Evolutionary conservation across 2,888 invertebrate species (phyloP).

Genomic region (Nasonia oneida): DNA sequence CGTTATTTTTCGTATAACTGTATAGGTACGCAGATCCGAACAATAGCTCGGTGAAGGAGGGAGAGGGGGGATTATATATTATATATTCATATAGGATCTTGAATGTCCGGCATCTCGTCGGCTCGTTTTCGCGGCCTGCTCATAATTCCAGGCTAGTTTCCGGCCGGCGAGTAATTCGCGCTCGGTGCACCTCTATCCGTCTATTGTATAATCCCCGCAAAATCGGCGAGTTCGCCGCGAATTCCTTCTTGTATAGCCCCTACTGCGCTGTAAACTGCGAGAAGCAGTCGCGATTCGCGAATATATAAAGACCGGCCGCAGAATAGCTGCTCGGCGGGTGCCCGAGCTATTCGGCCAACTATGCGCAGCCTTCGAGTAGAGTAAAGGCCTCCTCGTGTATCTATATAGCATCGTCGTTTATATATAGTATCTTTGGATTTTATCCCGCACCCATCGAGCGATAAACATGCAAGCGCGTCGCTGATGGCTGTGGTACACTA

Average conservation of each 20-base stretch:
- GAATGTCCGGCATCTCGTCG: constrained; percentile 51
- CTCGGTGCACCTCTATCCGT: background rate
- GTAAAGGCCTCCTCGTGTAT: too few relatives aligned
- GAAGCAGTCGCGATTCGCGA: background rate
- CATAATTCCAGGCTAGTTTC: constrained; percentile 50
- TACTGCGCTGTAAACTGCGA: background rate
- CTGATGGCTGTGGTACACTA: too few relatives aligned
- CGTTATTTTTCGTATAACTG: too few relatives aligned
- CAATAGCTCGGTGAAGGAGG: background rate
- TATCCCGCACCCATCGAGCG: too few relatives aligned
- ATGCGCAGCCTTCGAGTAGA: background rate
- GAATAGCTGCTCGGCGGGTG: constrained; percentile 5
- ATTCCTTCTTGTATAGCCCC: background rate
- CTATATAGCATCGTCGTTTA: too few relatives aligned
- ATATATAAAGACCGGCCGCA: constrained; percentile 13
- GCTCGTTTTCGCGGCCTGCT: background rate
- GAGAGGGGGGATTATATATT: background rate
- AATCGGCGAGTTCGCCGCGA: constrained; percentile 2
- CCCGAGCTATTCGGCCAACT: background rate
- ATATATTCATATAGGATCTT: constrained; percentile 15
- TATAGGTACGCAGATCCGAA: too few relatives aligned
- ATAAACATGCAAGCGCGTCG: too few relatives aligned
- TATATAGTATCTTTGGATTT: too few relatives aligned
- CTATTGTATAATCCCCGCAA: background rate
- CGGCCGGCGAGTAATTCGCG: constrained; percentile 58